Conservation (phyloP, 92 coral and sea anemone species). For the Galaxea fascicularis region DNA sequence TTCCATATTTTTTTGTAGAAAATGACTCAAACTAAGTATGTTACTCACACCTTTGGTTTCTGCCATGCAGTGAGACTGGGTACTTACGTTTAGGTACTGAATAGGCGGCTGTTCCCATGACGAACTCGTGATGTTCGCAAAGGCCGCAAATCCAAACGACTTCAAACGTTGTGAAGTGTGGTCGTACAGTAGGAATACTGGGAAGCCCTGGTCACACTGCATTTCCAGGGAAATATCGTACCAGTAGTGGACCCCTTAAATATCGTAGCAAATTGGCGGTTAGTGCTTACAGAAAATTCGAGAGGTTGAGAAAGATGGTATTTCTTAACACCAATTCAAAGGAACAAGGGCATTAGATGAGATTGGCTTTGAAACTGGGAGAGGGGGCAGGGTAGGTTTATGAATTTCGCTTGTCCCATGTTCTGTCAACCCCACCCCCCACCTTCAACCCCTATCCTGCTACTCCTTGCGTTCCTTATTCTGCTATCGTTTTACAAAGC, state of each 20-base stretch:
- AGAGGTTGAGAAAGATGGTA: not conserved
- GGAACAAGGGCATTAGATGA: not conserved
- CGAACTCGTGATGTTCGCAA: slow-evolving; percentile 34
- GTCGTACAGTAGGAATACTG: slow-evolving; percentile 52
- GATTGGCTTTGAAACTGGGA: too few relatives aligned
- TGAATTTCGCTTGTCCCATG: too few relatives aligned
- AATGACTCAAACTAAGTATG: not conserved
- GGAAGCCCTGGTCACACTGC: slow-evolving; percentile 51
- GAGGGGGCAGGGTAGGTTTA: too few relatives aligned
- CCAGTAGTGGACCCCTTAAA: slow-evolving; percentile 72
- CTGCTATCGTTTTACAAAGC: not conserved
- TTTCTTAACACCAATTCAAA: not conserved
- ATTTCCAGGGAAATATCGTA: slow-evolving; percentile 44
- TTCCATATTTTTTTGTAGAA: not conserved
- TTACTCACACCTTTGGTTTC: not conserved
- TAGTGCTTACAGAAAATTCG: not conserved
- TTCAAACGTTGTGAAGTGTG: slow-evolving; percentile 32
- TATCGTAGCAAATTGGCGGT: not conserved
- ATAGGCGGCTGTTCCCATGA: slow-evolving; percentile 50
- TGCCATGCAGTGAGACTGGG: not conserved
- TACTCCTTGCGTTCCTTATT: too few relatives aligned
- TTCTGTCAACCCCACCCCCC: too few relatives aligned
- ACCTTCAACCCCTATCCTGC: too few relatives aligned
- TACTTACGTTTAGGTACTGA: slow-evolving; percentile 18
- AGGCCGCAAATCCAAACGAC: slow-evolving; percentile 54